These are phyloP conservation scores for Phalangium opilio DNA, from an alignment of 2,888 invertebrate genomes.

Conservation along the genomic window DNA sequence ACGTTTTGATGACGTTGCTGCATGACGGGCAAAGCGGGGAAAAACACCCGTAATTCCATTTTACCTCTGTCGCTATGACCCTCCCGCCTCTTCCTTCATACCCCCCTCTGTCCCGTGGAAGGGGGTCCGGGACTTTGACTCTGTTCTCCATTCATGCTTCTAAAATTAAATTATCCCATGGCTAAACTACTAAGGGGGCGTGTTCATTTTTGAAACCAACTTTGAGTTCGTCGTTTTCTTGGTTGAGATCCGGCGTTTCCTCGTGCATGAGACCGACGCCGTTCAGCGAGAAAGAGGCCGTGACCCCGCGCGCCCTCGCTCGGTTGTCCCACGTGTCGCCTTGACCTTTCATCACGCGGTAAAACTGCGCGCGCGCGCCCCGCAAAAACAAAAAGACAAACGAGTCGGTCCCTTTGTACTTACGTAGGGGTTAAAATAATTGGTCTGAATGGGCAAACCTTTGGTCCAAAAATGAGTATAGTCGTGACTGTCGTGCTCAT, in stretches of 20 bases:
- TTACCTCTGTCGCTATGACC: too few species aligned
- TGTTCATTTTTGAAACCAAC: too few species aligned
- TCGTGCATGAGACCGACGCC: slow-evolving; percentile 70
- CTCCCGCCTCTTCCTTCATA: too few species aligned
- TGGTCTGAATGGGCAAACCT: slow-evolving; percentile 46
- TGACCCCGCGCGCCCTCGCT: slow-evolving; percentile 63
- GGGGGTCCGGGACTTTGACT: too few species aligned
- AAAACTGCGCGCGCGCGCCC: slow-evolving; percentile 41
- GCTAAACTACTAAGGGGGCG: not conserved
- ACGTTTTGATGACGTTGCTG: too few species aligned
- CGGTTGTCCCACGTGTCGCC: slow-evolving; percentile 81
- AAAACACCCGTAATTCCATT: too few species aligned
- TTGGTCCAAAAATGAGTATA: slow-evolving; percentile 65
- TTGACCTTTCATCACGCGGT: slow-evolving; percentile 63
- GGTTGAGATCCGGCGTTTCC: slow-evolving; percentile 61
- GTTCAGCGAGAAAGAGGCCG: slow-evolving; percentile 69
- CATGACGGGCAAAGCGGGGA: not conserved
- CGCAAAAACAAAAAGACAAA: not conserved
- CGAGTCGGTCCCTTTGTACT: too few species aligned
- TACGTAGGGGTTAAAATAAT: too few species aligned
- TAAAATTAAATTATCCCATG: not conserved
- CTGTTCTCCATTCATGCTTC: too few species aligned
- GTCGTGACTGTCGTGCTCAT: slow-evolving; percentile 78
- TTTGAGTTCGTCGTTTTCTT: slow-evolving; percentile 81
- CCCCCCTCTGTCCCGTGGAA: too few species aligned